Evolutionary conservation across 2,888 invertebrate species (phyloP).

Genomic region (Leucozona laternaria): DNA sequence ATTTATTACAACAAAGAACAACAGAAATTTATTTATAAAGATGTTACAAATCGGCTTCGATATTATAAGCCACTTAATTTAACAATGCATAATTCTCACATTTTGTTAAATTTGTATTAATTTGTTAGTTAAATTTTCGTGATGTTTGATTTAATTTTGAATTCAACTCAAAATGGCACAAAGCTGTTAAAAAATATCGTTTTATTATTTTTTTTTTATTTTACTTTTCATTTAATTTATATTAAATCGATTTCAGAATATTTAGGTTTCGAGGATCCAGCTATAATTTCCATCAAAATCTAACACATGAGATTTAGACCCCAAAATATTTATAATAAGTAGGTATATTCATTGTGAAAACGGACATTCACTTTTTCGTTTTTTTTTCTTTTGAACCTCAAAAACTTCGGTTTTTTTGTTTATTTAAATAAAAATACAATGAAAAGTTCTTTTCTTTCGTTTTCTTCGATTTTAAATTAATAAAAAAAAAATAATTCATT

Average conservation of each 20-base stretch:
- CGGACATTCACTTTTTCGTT: constrained; percentile 16
- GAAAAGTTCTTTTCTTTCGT: constrained; percentile 13
- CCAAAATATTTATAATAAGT: background rate
- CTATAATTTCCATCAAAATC: background rate
- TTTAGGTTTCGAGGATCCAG: background rate
- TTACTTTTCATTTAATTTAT: constrained; percentile 5
- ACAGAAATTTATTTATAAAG: constrained; percentile 67
- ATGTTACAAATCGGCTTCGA: constrained; percentile 52
- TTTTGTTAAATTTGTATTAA: background rate
- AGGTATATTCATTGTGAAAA: background rate
- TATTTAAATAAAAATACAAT: background rate
- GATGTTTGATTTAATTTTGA: constrained; percentile 70
- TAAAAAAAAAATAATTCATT: constrained; percentile 50
- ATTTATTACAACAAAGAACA: constrained; percentile 75
- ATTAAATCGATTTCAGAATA: background rate
- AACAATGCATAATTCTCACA: constrained; percentile 31
- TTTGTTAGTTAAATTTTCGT: constrained; percentile 30
- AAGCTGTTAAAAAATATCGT: constrained; percentile 54
- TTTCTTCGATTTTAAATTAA: constrained; percentile 20
- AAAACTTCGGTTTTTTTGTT: background rate
- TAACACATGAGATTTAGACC: background rate
- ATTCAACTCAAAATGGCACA: constrained; percentile 74
- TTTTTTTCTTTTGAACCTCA: background rate
- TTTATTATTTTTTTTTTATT: constrained; percentile 40
- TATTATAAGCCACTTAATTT: constrained; percentile 47